phyloP scores from a whole-genome alignment of 92 coral and sea anemone genomes.

The Phymanthus crucifer region DNA sequence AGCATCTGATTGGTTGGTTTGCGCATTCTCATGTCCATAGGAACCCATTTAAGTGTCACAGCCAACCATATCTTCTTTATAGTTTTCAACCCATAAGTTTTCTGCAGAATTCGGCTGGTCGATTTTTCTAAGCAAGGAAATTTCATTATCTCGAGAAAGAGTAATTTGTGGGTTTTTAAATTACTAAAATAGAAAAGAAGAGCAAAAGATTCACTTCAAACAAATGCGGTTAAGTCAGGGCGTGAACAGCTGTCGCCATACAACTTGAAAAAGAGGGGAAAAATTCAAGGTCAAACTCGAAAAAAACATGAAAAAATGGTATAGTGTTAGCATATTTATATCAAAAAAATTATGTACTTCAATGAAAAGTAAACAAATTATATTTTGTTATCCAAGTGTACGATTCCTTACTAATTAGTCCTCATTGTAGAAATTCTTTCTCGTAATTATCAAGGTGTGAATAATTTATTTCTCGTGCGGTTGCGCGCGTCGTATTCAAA shows the following conservation, averaged over 20 bases:
- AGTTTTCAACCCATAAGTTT: no score
- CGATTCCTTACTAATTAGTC: neutral
- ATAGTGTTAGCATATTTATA: neutral
- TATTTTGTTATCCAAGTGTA: neutral
- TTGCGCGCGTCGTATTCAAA: neutral
- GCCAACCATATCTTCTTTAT: no score
- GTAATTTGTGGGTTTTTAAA: neutral
- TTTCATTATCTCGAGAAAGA: no score
- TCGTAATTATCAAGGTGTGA: neutral
- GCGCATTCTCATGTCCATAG: no score
- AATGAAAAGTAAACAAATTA: neutral
- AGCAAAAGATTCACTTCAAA: no score
- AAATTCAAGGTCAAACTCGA: neutral
- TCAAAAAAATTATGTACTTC: neutral
- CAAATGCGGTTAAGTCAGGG: neutral
- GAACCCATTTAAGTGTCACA: no score
- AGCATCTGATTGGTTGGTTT: no score
- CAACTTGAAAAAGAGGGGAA: neutral
- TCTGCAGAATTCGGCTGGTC: no score
- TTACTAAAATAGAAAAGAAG: neutral
- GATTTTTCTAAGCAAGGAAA: no score
- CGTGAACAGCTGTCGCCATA: neutral
- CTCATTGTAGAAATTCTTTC: neutral
- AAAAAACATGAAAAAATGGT: neutral
- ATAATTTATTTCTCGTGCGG: slow-evolving; percentile 3